Evolutionary conservation across 2,113 vertebrate species (phyloP).

Genomic region (Vidua chalybeata): DNA sequence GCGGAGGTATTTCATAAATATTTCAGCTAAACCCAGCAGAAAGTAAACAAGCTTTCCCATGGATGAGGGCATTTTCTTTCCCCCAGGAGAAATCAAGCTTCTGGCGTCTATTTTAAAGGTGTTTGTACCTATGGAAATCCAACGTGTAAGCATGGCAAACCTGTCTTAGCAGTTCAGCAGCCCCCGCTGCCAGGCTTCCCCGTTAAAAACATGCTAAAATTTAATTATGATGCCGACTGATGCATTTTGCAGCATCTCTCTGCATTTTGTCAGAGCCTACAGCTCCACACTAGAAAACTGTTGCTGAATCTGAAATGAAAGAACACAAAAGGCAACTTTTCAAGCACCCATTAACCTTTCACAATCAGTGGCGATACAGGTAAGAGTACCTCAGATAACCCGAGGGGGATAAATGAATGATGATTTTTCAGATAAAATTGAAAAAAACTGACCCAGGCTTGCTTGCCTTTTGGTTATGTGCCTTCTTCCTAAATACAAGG

Average conservation of each 20-base stretch:
- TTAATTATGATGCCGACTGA: background rate
- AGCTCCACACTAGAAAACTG: background rate
- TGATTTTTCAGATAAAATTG: background rate
- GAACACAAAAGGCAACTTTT: background rate
- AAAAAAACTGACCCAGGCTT: background rate
- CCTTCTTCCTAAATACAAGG: slow-evolving; percentile 55
- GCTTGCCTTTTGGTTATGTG: background rate
- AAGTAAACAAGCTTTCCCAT: background rate
- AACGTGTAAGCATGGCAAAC: background rate
- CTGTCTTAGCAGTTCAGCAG: background rate
- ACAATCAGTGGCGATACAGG: background rate
- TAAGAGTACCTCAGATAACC: background rate
- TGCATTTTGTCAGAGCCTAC: accelerated
- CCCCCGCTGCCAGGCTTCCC: background rate
- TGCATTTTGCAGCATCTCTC: background rate
- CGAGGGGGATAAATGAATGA: background rate
- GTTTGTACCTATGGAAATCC: background rate
- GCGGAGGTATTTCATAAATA: background rate
- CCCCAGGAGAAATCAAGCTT: background rate
- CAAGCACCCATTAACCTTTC: background rate
- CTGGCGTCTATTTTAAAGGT: background rate
- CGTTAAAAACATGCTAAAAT: background rate
- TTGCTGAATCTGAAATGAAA: background rate
- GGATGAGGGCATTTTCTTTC: background rate
- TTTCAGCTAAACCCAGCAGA: background rate